Evolutionary conservation across 2,113 vertebrate genomes (phyloP).

Genomic region (Calonectris borealis): DNA sequence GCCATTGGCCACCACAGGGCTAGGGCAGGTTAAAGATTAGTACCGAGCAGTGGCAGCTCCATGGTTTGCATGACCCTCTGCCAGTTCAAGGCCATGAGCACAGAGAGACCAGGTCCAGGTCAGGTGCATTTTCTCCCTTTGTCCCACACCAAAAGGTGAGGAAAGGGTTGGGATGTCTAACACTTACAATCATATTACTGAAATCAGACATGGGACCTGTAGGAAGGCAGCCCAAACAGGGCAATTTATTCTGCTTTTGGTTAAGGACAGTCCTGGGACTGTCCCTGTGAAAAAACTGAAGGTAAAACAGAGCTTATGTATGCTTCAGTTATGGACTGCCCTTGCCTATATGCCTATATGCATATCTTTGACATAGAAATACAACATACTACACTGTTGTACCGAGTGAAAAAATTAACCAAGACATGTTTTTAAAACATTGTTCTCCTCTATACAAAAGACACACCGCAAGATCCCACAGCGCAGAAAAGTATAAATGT

Average conservation of each 20-base stretch:
- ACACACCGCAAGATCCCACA: neutral
- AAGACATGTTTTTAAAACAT: neutral
- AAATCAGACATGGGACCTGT: neutral
- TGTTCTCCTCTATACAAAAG: neutral
- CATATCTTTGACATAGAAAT: neutral
- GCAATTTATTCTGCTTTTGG: neutral
- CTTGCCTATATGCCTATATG: neutral
- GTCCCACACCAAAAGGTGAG: neutral
- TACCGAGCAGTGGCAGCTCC: neutral
- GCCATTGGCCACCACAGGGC: neutral
- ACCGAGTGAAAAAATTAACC: neutral
- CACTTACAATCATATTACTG: neutral
- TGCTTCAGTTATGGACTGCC: neutral
- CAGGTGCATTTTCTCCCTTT: neutral
- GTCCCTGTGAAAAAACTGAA: neutral
- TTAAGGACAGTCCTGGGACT: neutral
- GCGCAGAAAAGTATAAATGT: neutral
- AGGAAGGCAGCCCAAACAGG: neutral
- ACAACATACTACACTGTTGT: rapidly evolving
- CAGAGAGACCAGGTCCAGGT: rapidly evolving
- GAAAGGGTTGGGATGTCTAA: neutral
- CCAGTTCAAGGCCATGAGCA: neutral
- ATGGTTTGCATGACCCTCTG: neutral
- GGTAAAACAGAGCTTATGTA: neutral
- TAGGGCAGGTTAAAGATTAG: neutral